A percentile compares a stretch with the other conserved stretches of the same genome.
Evolutionary conservation across 2,888 invertebrate species (phyloP).

Genomic region (Dolichopus griseipennis): DNA sequence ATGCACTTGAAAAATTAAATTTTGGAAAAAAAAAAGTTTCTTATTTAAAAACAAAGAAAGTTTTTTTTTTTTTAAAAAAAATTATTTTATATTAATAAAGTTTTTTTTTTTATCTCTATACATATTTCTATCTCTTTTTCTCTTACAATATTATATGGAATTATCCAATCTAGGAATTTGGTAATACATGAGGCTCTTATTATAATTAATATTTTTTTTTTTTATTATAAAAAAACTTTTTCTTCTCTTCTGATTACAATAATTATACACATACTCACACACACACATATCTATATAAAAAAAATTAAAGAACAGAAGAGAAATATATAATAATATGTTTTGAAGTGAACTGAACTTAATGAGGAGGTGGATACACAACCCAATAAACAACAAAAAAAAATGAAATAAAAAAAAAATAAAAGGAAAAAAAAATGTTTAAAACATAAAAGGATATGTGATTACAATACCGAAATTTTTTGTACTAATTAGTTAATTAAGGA

Average conservation of each 20-base stretch:
- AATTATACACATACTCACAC: not conserved
- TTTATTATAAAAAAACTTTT: not conserved
- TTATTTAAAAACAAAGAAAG: too few species aligned
- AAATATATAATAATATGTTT: not conserved
- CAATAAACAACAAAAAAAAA: not conserved
- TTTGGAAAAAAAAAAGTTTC: too few species aligned
- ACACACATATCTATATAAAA: too few species aligned
- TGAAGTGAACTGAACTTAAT: constrained; percentile 3
- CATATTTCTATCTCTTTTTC: too few species aligned
- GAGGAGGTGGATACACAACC: not conserved
- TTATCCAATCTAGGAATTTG: too few species aligned
- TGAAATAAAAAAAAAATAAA: not conserved
- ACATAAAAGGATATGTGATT: constrained; percentile 4
- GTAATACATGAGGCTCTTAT: too few species aligned
- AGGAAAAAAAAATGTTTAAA: not conserved
- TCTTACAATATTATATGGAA: too few species aligned
- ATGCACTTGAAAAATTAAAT: not conserved
- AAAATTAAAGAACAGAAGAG: too few species aligned
- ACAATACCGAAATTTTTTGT: constrained; percentile 3
- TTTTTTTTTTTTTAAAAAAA: too few species aligned
- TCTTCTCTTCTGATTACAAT: not conserved
- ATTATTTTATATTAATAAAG: not conserved
- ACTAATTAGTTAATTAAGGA: constrained; percentile 6
- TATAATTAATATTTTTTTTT: not conserved
- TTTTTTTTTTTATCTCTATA: not conserved